Evolutionary conservation across 1,140 invertebrate genomes (phyloP).

Genomic region (Drosophila tropicalis): DNA sequence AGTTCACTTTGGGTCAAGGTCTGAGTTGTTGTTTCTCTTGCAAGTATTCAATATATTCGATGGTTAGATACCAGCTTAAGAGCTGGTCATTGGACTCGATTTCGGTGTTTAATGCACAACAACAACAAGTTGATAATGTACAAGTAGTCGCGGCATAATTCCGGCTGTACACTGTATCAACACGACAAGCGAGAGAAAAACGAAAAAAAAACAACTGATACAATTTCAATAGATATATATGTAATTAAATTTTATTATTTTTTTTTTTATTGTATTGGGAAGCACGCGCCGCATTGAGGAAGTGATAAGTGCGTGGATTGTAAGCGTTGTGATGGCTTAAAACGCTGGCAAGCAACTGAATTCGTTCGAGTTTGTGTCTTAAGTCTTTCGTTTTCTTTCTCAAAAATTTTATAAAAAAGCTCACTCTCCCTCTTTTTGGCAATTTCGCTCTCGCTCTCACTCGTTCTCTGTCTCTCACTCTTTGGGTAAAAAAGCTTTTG

Average conservation of each 20-base stretch:
- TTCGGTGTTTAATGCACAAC: conserved; percentile 59
- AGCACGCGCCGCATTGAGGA: conserved; percentile 39
- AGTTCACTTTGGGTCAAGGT: conserved; percentile 47
- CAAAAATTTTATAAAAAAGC: conserved; percentile 37
- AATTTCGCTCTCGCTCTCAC: too few relatives aligned
- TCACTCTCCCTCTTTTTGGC: conserved; percentile 20
- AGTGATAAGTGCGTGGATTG: conserved; percentile 20
- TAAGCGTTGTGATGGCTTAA: conserved; percentile 55
- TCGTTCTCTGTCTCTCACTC: not conserved
- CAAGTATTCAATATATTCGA: conserved; percentile 18
- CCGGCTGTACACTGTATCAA: conserved; percentile 39
- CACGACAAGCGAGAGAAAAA: not conserved
- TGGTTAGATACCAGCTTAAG: conserved; percentile 32
- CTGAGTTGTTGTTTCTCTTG: conserved; percentile 22
- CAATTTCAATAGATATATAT: conserved; percentile 28
- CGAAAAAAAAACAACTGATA: conserved; percentile 46
- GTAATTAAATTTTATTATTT: conserved; percentile 28
- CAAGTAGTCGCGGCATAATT: conserved; percentile 67
- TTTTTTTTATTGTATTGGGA: conserved; percentile 48
- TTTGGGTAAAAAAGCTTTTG: conserved; percentile 21
- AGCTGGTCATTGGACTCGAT: conserved; percentile 76
- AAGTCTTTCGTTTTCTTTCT: conserved; percentile 64
- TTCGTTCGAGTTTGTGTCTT: conserved; percentile 50
- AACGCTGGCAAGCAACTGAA: conserved; percentile 60
- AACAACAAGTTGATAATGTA: conserved; percentile 28